These are phyloP conservation scores for Epinephelus lanceolatus DNA, from an alignment of 2,113 vertebrate genomes.

Conservation along the genomic window DNA sequence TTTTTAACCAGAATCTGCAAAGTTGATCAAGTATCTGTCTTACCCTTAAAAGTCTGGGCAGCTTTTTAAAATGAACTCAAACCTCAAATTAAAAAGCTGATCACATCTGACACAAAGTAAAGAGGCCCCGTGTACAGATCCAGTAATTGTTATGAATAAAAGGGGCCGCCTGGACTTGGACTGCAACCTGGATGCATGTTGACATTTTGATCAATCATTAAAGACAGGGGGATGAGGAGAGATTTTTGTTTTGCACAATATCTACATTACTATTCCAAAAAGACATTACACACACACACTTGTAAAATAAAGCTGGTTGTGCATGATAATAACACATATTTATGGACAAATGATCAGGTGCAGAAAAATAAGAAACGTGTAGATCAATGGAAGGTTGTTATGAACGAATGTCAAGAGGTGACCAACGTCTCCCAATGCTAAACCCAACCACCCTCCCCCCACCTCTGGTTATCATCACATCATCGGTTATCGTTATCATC, in stretches of 20 bases:
- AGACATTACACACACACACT: background rate
- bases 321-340: background rate
- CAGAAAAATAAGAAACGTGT: background rate
- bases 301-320: background rate
- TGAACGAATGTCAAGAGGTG: slow-evolving; percentile 30
- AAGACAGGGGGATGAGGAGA: slow-evolving; percentile 53
- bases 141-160: slow-evolving; percentile 49
- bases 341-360: background rate
- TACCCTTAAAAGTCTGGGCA: slow-evolving; percentile 35
- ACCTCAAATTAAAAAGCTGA: slow-evolving; percentile 19
- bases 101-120: slow-evolving; percentile 17
- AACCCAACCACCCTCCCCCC: background rate
- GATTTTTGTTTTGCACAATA: slow-evolving; percentile 49
- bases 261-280: background rate
- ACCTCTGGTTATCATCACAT: slow-evolving; percentile 1
- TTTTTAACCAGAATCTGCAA: background rate
- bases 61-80: background rate
- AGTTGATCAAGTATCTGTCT: background rate
- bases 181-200: slow-evolving; percentile 71
- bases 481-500: too few relatives aligned
- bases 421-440: slow-evolving; percentile 1
- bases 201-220: slow-evolving; percentile 83
- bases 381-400: slow-evolving; percentile 30
- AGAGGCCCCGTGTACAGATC: slow-evolving; percentile 13
- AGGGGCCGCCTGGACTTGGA: slow-evolving; percentile 59